Evolutionary conservation across 2,797 vertebrate genomes (phyloP), one percentile per base, ranked within the genome.

Genomic region (Leucoraja ocellata): DNA sequence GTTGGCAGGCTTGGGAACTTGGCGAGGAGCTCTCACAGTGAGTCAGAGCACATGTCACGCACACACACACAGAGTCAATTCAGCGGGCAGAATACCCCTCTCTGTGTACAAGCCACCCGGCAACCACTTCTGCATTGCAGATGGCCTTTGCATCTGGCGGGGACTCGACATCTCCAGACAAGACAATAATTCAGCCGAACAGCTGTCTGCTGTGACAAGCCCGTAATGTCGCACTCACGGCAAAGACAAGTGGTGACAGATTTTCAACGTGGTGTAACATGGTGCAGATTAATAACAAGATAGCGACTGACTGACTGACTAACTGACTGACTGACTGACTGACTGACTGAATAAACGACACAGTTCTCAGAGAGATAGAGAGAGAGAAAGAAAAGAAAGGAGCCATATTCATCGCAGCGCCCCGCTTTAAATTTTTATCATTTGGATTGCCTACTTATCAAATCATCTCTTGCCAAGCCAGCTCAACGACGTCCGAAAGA

Each of bases 131-230:
- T 96, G 95, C 96, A 95, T 94, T 93, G 94, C 97, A 97, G 96
- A 96, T 97, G 97, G 96, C 96, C 96, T 96, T 96, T 96, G 96
- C 97, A 97, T 97, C 96, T 97, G 95, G 96, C 94, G 95, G 97
- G 95, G 95, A 95, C 95, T 94, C 83, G 96, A 96, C 97, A 95
- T 96, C 95, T 94, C 94, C 95, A 91, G 96, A 96, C 96, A 96
- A 88, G 96, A 96, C 95, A 96, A 96, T 97, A 97, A 97, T 96
- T 97, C 96, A 97, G 95, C 95, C 96, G 96, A 97, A 97, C 96
- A 97, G 96, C 96, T 96, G 96, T 96, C 97, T 97, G 95, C 96
- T 97, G 96, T 97, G 96, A 97, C 96, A 97, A 95, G 96, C 95
- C 96, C 96, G 71, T 71, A 95, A 95, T 97, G 96, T 96, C 96